These are phyloP conservation scores for Lagorchestes hirsutus DNA, from an alignment of 2,797 vertebrate species.

Conservation along the genomic window DNA sequence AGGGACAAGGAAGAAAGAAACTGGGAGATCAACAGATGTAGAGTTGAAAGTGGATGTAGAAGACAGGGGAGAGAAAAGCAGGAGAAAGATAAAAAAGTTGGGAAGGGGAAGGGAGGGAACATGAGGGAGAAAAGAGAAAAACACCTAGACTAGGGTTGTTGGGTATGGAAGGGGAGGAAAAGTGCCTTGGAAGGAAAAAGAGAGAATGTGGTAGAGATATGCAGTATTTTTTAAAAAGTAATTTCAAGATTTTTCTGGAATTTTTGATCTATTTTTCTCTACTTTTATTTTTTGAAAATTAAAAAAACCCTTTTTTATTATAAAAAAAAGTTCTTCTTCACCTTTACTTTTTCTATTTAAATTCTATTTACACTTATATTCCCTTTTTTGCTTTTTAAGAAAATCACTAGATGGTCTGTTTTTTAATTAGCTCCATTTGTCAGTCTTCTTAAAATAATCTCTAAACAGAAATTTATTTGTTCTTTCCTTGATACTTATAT, in stretches of 20 bases:
- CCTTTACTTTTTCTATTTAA: neutral
- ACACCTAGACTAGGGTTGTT: constrained; percentile 53
- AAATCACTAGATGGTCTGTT: neutral
- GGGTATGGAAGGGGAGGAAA: constrained; percentile 62
- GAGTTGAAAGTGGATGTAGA: neutral
- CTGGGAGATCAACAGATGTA: neutral
- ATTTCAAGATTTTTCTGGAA: constrained; percentile 81
- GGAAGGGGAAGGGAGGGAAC: constrained; percentile 28
- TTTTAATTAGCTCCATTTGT: neutral
- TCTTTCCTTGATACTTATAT: neutral
- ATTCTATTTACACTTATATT: neutral
- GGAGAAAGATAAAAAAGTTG: neutral
- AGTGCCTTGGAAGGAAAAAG: constrained; percentile 61
- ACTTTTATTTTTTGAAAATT: constrained; percentile 80
- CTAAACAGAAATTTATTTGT: neutral
- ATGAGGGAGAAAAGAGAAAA: constrained; percentile 23
- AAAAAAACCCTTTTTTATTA: constrained; percentile 63
- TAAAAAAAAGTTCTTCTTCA: constrained; percentile 48
- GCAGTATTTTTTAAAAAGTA: constrained; percentile 80
- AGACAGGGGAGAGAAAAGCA: neutral
- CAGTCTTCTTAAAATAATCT: neutral
- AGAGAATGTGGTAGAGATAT: constrained; percentile 73
- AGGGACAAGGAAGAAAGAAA: constrained; percentile 26
- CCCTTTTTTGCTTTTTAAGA: neutral
- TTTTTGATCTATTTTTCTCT: constrained; percentile 77